Evolutionary conservation across 1,140 invertebrate species (phyloP), one percentile per base, ranked within the genome.

Genomic region (Drosophila lacteicornis): DNA sequence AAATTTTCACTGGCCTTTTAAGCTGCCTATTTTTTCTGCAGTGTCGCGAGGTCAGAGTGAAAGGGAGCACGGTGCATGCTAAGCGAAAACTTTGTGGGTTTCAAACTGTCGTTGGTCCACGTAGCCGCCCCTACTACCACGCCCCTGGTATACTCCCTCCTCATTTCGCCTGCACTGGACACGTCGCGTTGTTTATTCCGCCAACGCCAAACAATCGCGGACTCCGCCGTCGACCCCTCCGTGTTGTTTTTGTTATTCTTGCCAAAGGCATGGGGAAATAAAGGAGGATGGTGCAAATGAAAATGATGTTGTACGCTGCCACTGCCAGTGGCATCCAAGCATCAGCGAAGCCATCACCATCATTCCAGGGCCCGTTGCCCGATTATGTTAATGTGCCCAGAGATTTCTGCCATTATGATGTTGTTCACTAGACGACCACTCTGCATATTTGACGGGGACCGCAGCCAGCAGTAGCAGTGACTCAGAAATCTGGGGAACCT

Each of bases 301-400:
- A 80, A 88, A 87, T 88, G 71, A 88, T 88, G 83, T 88, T 86
- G 83, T 88, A 73, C 57, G 50, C 42, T 61, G 15, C 30, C 50
- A 51, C 15, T 51, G 49, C 53, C 76, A 80, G 53, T 81, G 71
- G 71, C 81, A 80, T 62, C 30, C 38, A 73, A 38, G 50, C 69
- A 71, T 58, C 69, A 68, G 81, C 62, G 46, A 59, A 60, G 42
- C 53, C 70, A 74, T 73, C 40, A 60, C 71, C 56, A 58, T 76
- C 43, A 66, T 76, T 68, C 62, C 74, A 38, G 57, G 56, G 63
- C 65, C 79, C 84, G 65, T 75, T 69, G 63, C 75, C 84, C 83
- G 83, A 88, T 87, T 87, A 87, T 87, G 83, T 87, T 87, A 88
- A 87, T 87, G 84, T 78, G 84, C 73, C 84, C 80, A 56, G 76